Evolutionary conservation across 2,888 invertebrate genomes (phyloP).

Genomic region (Dolichopus griseipennis): DNA sequence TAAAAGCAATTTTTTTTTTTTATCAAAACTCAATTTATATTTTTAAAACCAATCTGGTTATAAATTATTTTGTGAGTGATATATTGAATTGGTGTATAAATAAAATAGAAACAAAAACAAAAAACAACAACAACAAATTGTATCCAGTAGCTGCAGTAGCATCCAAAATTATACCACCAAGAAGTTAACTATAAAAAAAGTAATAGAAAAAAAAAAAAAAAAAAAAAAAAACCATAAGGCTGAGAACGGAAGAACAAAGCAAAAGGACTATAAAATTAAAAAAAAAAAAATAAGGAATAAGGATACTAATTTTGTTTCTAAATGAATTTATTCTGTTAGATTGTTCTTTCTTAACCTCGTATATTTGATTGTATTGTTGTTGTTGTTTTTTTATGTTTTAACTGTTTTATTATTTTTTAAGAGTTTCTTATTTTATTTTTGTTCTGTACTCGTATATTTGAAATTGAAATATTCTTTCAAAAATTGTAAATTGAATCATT

Average conservation of each 20-base stretch:
- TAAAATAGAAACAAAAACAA: not conserved
- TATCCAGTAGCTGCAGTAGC: not conserved
- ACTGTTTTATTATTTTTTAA: not conserved
- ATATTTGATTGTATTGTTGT: no score
- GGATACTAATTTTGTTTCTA: not conserved
- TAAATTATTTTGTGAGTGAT: not conserved
- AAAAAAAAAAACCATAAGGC: no score
- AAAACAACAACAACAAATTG: not conserved
- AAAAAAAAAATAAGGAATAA: not conserved
- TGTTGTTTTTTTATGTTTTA: not conserved
- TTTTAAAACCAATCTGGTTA: not conserved
- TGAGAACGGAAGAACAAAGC: no score
- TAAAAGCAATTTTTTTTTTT: not conserved
- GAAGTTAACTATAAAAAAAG: not conserved
- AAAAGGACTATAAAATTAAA: no score
- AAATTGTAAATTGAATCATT: slow-evolving; percentile 1
- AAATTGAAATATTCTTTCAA: not conserved
- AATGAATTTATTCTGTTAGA: not conserved
- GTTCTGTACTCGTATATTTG: not conserved
- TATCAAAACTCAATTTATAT: not conserved
- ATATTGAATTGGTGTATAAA: not conserved
- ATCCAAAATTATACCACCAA: not conserved
- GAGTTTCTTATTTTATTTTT: not conserved
- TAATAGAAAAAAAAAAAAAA: no score
- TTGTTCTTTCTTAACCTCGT: not conserved